Percentiles rank a stretch among this genome's conserved stretches.
Evolutionary conservation across 64 coral and sea anemone species (phyloP).

Genomic region (Trachythela sp.): DNA sequence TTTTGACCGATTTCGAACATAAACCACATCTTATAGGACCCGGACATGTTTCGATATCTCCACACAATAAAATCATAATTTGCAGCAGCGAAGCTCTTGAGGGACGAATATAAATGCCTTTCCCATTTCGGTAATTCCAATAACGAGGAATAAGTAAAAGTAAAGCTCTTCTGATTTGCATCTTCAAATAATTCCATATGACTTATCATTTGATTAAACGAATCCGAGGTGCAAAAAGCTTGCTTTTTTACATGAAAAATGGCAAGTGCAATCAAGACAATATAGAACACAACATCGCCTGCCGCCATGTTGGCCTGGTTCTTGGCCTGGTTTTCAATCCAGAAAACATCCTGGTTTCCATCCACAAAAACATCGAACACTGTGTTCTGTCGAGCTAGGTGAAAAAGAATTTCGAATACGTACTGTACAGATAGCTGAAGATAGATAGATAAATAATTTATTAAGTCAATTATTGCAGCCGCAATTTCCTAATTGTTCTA

Average conservation of each 20-base stretch:
- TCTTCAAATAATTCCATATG: neutral
- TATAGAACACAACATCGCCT: neutral
- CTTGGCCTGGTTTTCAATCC: too few relatives aligned
- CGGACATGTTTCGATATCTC: conserved; percentile 40
- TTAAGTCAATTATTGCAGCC: too few relatives aligned
- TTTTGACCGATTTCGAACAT: conserved; percentile 37
- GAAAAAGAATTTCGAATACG: too few relatives aligned
- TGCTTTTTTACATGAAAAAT: conserved; percentile 45
- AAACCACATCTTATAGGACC: conserved; percentile 31
- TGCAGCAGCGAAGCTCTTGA: neutral
- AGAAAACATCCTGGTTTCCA: too few relatives aligned
- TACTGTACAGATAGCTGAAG: too few relatives aligned
- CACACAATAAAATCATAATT: neutral
- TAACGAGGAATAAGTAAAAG: conserved; percentile 22
- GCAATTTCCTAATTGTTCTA: too few relatives aligned
- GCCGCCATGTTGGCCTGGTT: neutral
- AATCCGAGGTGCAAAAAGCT: conserved; percentile 28
- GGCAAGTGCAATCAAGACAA: neutral
- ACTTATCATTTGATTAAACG: neutral
- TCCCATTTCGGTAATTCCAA: neutral
- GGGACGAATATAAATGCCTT: conserved; percentile 6
- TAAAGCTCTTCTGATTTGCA: too few relatives aligned
- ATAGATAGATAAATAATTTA: too few relatives aligned
- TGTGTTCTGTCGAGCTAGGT: neutral
- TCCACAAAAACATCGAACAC: too few relatives aligned